A percentile compares a stretch with the other conserved stretches of the same genome.
phyloP scores from a whole-genome alignment of 2,888 invertebrate species.

The Protodeltote pygarga region DNA sequence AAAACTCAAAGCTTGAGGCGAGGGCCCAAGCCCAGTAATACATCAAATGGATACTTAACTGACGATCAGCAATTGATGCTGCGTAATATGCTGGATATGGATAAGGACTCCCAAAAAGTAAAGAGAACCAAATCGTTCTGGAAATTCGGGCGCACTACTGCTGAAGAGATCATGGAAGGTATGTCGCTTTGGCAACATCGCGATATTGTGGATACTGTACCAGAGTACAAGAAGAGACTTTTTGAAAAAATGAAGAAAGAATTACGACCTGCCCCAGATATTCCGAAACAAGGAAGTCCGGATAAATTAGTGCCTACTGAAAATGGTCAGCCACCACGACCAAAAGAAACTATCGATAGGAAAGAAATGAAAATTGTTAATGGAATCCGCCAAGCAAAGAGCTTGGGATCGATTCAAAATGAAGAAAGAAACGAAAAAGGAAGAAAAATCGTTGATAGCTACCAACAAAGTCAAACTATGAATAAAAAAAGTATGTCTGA shows the following conservation, averaged over 20 bases:
- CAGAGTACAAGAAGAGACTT: conserved; percentile 83
- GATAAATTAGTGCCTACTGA: conserved; percentile 65
- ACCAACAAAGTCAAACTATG: conserved; percentile 68
- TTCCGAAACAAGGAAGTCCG: conserved; percentile 67
- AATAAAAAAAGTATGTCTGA: conserved; percentile 81
- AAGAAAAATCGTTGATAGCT: conserved; percentile 63
- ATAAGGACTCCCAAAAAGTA: conserved; percentile 89
- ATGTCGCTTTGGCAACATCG: conserved; percentile 96
- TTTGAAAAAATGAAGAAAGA: conserved; percentile 81
- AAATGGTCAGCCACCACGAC: conserved; percentile 60
- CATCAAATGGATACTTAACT: conserved; percentile 81
- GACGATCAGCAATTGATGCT: conserved; percentile 86
- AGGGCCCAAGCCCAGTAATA: conserved; percentile 70
- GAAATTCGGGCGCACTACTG: conserved; percentile 92
- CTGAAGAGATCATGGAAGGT: conserved; percentile 93
- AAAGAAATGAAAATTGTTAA: conserved; percentile 76
- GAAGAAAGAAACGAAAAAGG: conserved; percentile 72
- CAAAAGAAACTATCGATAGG: conserved; percentile 81
- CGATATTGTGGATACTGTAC: conserved; percentile 91
- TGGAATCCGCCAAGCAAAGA: conserved; percentile 82
- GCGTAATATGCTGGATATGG: conserved; percentile 83
- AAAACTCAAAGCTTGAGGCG: conserved; percentile 83
- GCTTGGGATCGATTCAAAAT: conserved; percentile 80
- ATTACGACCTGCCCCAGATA: conserved; percentile 75
- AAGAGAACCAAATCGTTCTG: conserved; percentile 95